phyloP scores from a whole-genome alignment of 2,113 vertebrate species.

The Channa argus region DNA sequence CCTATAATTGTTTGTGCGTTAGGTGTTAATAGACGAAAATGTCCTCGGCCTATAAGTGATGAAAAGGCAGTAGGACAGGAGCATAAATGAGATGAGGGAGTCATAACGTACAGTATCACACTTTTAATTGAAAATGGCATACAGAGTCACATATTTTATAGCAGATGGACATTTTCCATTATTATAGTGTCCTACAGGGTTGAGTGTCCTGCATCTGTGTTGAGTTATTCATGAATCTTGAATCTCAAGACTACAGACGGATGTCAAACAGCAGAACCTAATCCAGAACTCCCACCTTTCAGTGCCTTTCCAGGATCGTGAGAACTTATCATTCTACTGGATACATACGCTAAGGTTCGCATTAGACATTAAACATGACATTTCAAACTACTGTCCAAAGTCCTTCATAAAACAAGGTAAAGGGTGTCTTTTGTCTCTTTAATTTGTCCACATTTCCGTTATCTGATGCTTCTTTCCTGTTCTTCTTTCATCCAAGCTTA shows the following conservation, averaged over 20 bases:
- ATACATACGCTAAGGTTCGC: not conserved
- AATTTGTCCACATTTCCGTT: conserved; percentile 3
- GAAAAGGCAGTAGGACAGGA: conserved; percentile 38
- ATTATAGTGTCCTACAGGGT: conserved; percentile 11
- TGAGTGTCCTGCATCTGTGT: not conserved
- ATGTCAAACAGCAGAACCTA: not conserved
- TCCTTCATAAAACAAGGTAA: conserved; percentile 14
- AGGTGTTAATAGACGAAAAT: conserved; percentile 51
- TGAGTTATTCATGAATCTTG: not conserved
- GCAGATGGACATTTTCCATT: conserved; percentile 34
- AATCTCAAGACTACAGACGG: not conserved
- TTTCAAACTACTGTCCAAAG: not conserved
- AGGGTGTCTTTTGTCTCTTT: not conserved
- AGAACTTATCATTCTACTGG: not conserved
- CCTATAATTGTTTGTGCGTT: conserved; percentile 58
- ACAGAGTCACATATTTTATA: conserved; percentile 20
- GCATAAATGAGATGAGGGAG: conserved; percentile 46
- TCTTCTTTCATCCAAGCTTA: not conserved
- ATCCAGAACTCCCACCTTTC: not conserved
- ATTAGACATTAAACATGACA: not conserved
- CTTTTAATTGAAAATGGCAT: conserved; percentile 55
- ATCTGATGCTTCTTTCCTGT: conserved; percentile 17
- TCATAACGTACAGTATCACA: conserved; percentile 44
- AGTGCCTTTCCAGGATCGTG: not conserved
- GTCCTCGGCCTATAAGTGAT: conserved; percentile 42